Evolutionary conservation across 2,888 invertebrate species (phyloP).

Genomic region (Pachydiplax longipennis): DNA sequence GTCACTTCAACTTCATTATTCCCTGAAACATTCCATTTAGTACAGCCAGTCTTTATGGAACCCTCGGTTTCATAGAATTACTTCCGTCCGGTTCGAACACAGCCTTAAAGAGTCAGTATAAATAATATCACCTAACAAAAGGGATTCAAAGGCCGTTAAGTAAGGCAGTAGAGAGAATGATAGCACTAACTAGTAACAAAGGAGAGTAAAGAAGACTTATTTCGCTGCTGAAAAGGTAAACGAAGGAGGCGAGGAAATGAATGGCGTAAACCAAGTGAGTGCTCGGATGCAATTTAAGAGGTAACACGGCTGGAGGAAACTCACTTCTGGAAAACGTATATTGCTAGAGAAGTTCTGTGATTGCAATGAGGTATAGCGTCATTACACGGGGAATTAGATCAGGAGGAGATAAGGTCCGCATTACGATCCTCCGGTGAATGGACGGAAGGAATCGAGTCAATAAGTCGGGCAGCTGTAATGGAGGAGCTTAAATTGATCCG

Average conservation of each 20-base stretch:
- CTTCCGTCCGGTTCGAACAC: too few species aligned
- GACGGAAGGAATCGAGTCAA: conserved; percentile 1
- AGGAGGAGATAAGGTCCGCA: conserved; percentile 14
- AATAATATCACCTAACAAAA: too few species aligned
- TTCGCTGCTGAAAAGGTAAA: conserved; percentile 10
- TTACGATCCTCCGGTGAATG: neutral
- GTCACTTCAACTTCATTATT: too few species aligned
- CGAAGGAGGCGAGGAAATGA: conserved; percentile 2
- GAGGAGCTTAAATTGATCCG: conserved; percentile 14
- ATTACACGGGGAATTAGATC: conserved; percentile 34
- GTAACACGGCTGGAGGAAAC: conserved; percentile 1
- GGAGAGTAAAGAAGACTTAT: neutral
- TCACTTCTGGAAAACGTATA: conserved; percentile 1
- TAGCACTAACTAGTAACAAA: too few species aligned
- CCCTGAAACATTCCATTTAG: too few species aligned
- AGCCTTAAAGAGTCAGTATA: too few species aligned
- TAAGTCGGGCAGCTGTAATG: conserved; percentile 13
- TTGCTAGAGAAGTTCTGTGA: conserved; percentile 11
- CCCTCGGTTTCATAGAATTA: too few species aligned
- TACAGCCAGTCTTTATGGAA: too few species aligned
- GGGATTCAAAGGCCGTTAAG: too few species aligned
- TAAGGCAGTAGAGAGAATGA: too few species aligned
- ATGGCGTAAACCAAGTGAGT: conserved; percentile 1
- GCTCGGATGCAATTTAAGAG: conserved; percentile 12
- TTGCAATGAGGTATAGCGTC: conserved; percentile 29